Base-by-base conservation (phyloP, 2,888 invertebrate species). In the Phortica magna region DNA sequence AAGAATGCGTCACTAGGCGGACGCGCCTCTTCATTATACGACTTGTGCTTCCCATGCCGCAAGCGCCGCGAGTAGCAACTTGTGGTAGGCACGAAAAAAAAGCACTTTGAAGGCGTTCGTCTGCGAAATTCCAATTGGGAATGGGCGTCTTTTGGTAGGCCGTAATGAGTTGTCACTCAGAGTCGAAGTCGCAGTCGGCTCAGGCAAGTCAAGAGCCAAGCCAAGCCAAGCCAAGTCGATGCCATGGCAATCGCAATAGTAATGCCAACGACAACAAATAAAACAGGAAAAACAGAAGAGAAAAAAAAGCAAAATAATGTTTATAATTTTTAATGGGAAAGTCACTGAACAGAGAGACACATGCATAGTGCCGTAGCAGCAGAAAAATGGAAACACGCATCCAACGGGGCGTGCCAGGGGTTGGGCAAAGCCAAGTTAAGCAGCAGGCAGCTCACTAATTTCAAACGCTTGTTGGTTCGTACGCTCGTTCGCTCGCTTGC, bases 381-480 rank as follows among this genome's bases (percentile, higher is more conserved):
- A 31, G 31, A 31, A 31, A 31, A 31, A 31, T 31, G 5, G 31
- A 31, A 31, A 31, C 31, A 22, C 22, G 19, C 10, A 7, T 61
- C 19, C 17, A 61, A 12, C 1, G 61, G 61, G 10, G 76, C 73
- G 80, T 68, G 61, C 10, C 10, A 9, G 61, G 10, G 22, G 61
- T 3, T 14, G 19, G 7, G 59, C 19, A 65, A 65, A 39, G 31
- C 31, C 14, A 72, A 41, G n/a, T 68, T 39, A 68, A 57, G 57
- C 65, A 7, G 22, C 17, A 17, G 7, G 72, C 57, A 72, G 55
- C 55, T 39, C 87, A 80, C 82, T 87, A 86, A 86, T 88, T 86
- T 83, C 79, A 81, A 82, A 83, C 83, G 84, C 83, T 84, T 82
- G 78, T 31, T 1, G 31, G 31, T 4, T 31, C 88, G 19, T 59